Conservation (phyloP, 2,888 invertebrate species). For the Cristatella mucedo region DNA sequence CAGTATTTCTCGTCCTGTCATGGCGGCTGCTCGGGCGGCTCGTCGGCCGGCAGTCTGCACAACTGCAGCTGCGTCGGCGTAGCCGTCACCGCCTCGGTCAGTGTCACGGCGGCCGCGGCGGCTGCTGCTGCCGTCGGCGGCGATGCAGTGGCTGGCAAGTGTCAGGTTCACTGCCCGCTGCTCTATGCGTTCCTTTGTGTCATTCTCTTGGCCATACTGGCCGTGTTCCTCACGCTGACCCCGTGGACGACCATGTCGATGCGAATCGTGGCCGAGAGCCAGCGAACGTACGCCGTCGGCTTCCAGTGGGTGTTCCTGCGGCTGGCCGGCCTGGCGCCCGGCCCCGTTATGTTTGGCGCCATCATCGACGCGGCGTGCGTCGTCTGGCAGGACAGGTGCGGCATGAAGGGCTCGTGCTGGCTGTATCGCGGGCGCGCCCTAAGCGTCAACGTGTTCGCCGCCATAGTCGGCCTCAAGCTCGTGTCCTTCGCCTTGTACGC, state of each 20-base stretch:
- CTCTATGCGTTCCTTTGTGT: slow-evolving; percentile 9
- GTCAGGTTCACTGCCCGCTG: slow-evolving; percentile 7
- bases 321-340: slow-evolving; percentile 1
- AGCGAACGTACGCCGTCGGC: not conserved
- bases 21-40: slow-evolving; percentile 49
- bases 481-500: too few species aligned
- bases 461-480: too few species aligned
- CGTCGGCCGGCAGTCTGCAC: too few species aligned
- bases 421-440: too few species aligned
- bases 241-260: slow-evolving; percentile 6
- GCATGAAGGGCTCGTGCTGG: slow-evolving; percentile 3
- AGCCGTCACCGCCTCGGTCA: too few species aligned
- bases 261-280: slow-evolving; percentile 4
- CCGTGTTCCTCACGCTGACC: slow-evolving; percentile 8
- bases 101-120: too few species aligned
- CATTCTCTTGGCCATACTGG: slow-evolving; percentile 9
- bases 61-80: too few species aligned
- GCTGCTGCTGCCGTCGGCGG: too few species aligned
- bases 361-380: slow-evolving; percentile 2
- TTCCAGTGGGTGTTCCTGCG: slow-evolving; percentile 6
- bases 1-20: slow-evolving; percentile 58
- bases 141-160: slow-evolving; percentile 7
- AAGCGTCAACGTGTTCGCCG: too few species aligned
- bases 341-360: slow-evolving; percentile 2
- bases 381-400: slow-evolving; percentile 3